Conservation (phyloP, 2,888 invertebrate species). For the Drosophila pseudotalamancana region DNA sequence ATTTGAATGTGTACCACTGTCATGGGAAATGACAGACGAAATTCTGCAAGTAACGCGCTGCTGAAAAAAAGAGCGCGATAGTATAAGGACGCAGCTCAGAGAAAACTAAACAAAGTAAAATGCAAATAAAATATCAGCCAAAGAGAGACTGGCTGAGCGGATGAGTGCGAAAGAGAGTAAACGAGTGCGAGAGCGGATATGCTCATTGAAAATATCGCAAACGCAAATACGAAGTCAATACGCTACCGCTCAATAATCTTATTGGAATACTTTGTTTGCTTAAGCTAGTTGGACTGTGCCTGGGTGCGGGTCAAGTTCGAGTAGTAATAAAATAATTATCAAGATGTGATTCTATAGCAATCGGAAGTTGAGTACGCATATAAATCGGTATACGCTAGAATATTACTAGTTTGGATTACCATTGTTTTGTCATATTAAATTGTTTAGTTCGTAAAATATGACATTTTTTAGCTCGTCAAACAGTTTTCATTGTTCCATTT, state of each 20-base stretch:
- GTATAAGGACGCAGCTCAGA: slow-evolving; percentile 9
- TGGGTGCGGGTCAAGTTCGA: slow-evolving; percentile 53
- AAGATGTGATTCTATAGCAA: slow-evolving; percentile 11
- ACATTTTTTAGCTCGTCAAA: slow-evolving; percentile 11
- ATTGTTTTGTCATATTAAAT: slow-evolving; percentile 49
- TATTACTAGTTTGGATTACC: slow-evolving; percentile 33
- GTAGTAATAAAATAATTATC: slow-evolving; percentile 21
- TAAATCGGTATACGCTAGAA: background rate
- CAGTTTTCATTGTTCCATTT: slow-evolving; percentile 45
- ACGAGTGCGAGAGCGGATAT: slow-evolving; percentile 34
- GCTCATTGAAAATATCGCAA: slow-evolving; percentile 32
- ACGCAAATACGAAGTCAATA: slow-evolving; percentile 3
- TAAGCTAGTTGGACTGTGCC: slow-evolving; percentile 5
- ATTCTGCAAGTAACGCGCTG: slow-evolving; percentile 10
- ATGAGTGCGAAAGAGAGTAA: background rate
- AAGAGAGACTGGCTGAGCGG: background rate
- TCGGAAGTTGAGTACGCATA: slow-evolving; percentile 32
- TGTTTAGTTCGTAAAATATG: slow-evolving; percentile 45
- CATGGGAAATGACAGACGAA: slow-evolving; percentile 4
- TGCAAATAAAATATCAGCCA: slow-evolving; percentile 5
- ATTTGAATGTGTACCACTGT: slow-evolving; percentile 26
- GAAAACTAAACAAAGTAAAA: slow-evolving; percentile 13
- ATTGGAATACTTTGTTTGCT: slow-evolving; percentile 13
- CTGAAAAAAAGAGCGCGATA: slow-evolving; percentile 6
- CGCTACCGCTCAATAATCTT: slow-evolving; percentile 15